phyloP scores from a whole-genome alignment of 2,113 vertebrate species.

The Sander lucioperca region DNA sequence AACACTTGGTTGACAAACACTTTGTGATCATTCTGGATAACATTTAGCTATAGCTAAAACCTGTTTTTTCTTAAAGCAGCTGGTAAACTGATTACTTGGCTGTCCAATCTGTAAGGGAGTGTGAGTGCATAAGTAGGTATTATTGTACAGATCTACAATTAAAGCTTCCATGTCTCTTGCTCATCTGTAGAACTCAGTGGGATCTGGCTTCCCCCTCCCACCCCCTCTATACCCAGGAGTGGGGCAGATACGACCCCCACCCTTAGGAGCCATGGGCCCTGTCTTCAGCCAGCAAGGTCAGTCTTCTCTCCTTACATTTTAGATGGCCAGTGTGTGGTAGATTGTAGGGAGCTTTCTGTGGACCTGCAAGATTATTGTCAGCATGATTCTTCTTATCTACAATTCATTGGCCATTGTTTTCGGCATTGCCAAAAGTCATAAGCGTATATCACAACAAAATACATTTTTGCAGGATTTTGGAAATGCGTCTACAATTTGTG shows the following conservation, averaged over 20 bases:
- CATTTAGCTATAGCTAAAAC: neutral
- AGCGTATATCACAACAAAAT: neutral
- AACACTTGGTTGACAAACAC: neutral
- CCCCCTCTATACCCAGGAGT: slow-evolving; percentile 89
- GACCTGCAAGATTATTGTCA: neutral
- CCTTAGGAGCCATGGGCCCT: slow-evolving; percentile 84
- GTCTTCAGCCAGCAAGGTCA: slow-evolving; percentile 79
- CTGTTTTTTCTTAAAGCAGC: neutral
- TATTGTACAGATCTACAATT: neutral
- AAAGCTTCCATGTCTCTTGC: neutral
- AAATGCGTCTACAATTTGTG: neutral
- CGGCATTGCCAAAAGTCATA: neutral
- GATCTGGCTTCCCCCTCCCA: slow-evolving; percentile 88
- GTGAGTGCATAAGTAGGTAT: neutral
- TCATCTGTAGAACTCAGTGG: slow-evolving; percentile 87
- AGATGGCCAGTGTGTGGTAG: neutral
- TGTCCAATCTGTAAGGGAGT: neutral
- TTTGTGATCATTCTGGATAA: neutral
- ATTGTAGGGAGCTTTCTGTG: neutral
- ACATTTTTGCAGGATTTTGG: too few species aligned
- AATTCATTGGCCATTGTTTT: neutral
- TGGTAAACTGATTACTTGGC: neutral
- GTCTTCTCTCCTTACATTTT: neutral
- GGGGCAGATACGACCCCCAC: slow-evolving; percentile 84
- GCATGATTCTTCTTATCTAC: neutral